phyloP scores from a whole-genome alignment of 2,888 invertebrate species.

The Bibio marci region DNA sequence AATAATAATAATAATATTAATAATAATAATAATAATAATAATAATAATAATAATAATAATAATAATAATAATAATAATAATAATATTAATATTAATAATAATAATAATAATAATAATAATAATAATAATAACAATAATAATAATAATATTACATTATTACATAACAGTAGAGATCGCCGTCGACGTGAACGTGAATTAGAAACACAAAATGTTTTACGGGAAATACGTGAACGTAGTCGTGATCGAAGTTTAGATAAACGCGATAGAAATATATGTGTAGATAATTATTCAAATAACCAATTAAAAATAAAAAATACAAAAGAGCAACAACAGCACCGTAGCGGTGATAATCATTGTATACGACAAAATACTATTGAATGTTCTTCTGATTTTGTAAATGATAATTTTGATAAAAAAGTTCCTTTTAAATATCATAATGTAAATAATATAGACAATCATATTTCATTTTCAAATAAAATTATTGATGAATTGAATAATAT shows the following conservation, averaged over 20 bases:
- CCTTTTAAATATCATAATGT: no score
- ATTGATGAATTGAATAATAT: slow-evolving; percentile 21
- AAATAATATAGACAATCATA: no score
- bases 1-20: slow-evolving; percentile 46
- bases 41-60: slow-evolving; percentile 24
- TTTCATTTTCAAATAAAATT: slow-evolving; percentile 22
- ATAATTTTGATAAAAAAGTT: no score
- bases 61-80: slow-evolving; percentile 28
- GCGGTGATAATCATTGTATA: no score
- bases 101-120: slow-evolving; percentile 44
- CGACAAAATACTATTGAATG: no score
- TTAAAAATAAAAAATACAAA: no score
- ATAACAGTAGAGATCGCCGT: slow-evolving; percentile 23
- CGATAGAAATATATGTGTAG: slow-evolving; percentile 14
- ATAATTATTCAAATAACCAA: no score
- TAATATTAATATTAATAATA: slow-evolving; percentile 17
- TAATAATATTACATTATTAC: no score
- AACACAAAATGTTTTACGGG: slow-evolving; percentile 46
- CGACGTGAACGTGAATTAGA: slow-evolving; percentile 41
- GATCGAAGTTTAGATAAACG: slow-evolving; percentile 27
- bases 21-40: slow-evolving; percentile 26
- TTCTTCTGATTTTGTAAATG: no score
- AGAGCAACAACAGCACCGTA: slow-evolving; percentile 21
- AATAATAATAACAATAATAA: slow-evolving; percentile 26
- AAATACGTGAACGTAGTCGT: slow-evolving; percentile 44